These are phyloP conservation scores for Callorhinus ursinus DNA, from an alignment of 2,113 vertebrate genomes.

Conservation along the genomic window DNA sequence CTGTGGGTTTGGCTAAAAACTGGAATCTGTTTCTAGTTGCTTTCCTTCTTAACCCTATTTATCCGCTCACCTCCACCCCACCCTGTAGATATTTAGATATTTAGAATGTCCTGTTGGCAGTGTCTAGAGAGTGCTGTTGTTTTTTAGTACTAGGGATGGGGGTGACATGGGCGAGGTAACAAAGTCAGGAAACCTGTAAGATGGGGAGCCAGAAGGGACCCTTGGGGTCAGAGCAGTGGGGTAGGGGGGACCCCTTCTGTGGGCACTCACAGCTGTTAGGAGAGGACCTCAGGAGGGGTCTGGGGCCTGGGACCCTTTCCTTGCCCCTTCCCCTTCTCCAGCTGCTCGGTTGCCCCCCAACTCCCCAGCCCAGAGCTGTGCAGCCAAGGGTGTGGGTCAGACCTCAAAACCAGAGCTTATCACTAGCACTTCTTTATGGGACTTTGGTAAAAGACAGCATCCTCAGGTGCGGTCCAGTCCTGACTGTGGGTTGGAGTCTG, in stretches of 20 bases:
- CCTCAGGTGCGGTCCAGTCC: background rate
- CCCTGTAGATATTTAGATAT: background rate
- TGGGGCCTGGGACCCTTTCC: background rate
- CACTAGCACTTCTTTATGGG: accelerated
- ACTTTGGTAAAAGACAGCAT: background rate
- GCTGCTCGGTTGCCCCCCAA: background rate
- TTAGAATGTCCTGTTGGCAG: background rate
- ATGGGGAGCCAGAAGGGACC: background rate
- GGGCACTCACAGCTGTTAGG: background rate
- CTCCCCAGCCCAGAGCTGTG: background rate
- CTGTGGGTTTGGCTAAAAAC: constrained; percentile 71
- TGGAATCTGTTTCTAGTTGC: background rate
- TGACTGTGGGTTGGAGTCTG: too few relatives aligned
- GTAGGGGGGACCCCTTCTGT: background rate
- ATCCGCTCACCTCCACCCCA: background rate
- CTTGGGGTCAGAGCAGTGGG: too few relatives aligned
- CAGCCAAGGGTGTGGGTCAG: background rate
- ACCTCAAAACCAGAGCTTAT: background rate
- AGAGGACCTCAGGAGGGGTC: background rate
- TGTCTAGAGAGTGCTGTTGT: background rate
- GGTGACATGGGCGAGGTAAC: background rate
- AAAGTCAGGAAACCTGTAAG: background rate
- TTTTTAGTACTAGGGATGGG: background rate
- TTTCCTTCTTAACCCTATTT: background rate
- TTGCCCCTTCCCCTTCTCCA: background rate